Base-by-base conservation (phyloP, 2,888 invertebrate species). In the Cryptophagus acutangulus region DNA sequence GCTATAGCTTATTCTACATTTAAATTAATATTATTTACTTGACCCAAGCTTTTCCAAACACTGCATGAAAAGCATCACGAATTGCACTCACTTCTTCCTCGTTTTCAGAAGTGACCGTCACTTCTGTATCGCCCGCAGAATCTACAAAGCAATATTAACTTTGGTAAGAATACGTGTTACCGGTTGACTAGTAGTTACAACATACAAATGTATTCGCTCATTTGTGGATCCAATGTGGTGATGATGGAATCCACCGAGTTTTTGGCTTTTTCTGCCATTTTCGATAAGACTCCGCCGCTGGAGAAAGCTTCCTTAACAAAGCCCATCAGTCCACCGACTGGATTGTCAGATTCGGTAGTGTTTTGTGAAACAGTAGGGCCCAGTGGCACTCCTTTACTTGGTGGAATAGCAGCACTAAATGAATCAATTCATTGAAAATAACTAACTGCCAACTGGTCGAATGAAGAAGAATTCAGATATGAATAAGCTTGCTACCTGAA, bases 191-290 rank as follows among this genome's bases (percentile, higher is more conserved):
- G 12, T 33, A 9, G 15, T 12, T 17, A 10, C 15, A 34, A 34
- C 82, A 76, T 74, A 89, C 89, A 79, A 51, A 89, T 78, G 59
- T 86, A 84, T 69, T 89, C 87, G 63, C 82, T 84, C 90, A 90
- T 91, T 66, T 90, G 89, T 10, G 90, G 90, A 66, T 91, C 90
- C 15, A 91, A 70, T 5, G 89, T 89, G 6, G 88, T 89, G 38
- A 91, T 87, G 77, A 91, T 83, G 0, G 84, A 80, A 63, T 89
- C 88, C 0, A 90, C 83, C 1, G 87, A 87, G 58, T 74, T 85
- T 72, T 85, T 84, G 0, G 84, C 84, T 53, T 81, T 83, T 59
- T 84, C 84, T 0, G 84, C 84, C 6, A 86, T 82, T 57, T 77
- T 76, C 33, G 78, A 79, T 18, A 84, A 64, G 1, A 84, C 70